Evolutionary conservation across 1,140 invertebrate species (phyloP).

Genomic region (Calosoma granatense): DNA sequence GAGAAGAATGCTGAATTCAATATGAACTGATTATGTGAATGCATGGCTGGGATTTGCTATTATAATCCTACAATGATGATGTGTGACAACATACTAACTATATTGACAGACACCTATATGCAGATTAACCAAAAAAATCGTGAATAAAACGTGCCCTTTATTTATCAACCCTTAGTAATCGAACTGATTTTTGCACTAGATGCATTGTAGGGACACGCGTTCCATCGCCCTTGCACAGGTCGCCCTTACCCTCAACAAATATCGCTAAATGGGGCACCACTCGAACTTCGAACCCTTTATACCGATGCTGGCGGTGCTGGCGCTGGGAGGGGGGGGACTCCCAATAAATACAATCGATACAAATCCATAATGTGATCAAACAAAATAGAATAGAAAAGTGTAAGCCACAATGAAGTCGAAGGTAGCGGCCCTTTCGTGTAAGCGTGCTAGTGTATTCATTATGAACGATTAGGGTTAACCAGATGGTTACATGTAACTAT

Average conservation of each 20-base stretch:
- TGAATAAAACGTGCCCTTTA: too few relatives aligned
- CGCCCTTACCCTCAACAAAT: neutral
- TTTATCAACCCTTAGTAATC: too few relatives aligned
- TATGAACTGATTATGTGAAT: too few relatives aligned
- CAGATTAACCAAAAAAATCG: too few relatives aligned
- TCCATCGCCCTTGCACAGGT: neutral
- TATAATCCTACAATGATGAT: too few relatives aligned
- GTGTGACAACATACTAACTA: too few relatives aligned
- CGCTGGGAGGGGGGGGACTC: neutral
- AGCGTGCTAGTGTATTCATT: neutral
- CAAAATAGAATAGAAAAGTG: neutral
- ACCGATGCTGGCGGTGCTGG: neutral
- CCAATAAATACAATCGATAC: conserved; percentile 5
- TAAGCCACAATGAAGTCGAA: neutral
- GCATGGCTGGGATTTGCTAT: too few relatives aligned
- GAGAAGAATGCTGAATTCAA: too few relatives aligned
- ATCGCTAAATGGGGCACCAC: neutral
- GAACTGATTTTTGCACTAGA: too few relatives aligned
- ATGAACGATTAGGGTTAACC: neutral
- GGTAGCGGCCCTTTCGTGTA: neutral
- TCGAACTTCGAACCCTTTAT: neutral
- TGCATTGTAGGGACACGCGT: neutral
- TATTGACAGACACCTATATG: too few relatives aligned
- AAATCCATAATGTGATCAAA: conserved; percentile 1
- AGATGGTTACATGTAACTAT: neutral